Evolutionary conservation across 1,140 invertebrate species (phyloP).

Genomic region (Penaeus japonicus): DNA sequence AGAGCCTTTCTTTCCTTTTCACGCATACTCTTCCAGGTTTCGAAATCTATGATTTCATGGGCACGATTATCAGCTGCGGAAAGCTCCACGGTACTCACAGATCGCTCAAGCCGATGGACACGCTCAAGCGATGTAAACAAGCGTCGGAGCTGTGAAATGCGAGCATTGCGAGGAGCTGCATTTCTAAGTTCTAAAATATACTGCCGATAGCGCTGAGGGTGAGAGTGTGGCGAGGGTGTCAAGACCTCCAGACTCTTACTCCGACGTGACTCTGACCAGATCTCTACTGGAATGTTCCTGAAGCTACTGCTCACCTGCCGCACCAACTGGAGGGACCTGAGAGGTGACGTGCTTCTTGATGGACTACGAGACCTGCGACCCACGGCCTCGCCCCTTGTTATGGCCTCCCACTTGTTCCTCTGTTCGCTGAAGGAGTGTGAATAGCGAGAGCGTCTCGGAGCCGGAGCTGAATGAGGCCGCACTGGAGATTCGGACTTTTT

Average conservation of each 20-base stretch:
- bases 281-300: slow-evolving; percentile 54
- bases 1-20: slow-evolving; percentile 81
- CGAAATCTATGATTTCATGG: slow-evolving; percentile 82
- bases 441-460: slow-evolving; percentile 28
- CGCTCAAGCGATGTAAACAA: slow-evolving; percentile 87
- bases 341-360: slow-evolving; percentile 48
- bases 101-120: slow-evolving; percentile 81
- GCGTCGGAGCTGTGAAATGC: slow-evolving; percentile 84
- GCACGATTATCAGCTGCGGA: slow-evolving; percentile 72
- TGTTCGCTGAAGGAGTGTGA: slow-evolving; percentile 50
- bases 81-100: slow-evolving; percentile 75
- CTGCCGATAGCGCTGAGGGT: slow-evolving; percentile 61
- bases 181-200: slow-evolving; percentile 78
- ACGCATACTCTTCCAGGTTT: slow-evolving; percentile 82
- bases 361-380: slow-evolving; percentile 44
- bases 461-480: slow-evolving; percentile 42
- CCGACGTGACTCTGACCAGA: slow-evolving; percentile 31
- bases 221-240: slow-evolving; percentile 54
- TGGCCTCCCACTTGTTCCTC: slow-evolving; percentile 55
- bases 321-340: slow-evolving; percentile 53
- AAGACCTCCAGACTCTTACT: slow-evolving; percentile 54
- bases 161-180: slow-evolving; percentile 76
- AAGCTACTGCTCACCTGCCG: slow-evolving; percentile 52
- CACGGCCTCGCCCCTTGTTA: slow-evolving; percentile 40
- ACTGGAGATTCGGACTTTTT: slow-evolving; percentile 22